Percentiles rank a stretch among this genome's conserved stretches.
These are phyloP conservation scores for Vespertilio murinus DNA, from an alignment of 2,797 vertebrate species.

Conservation along the genomic window DNA sequence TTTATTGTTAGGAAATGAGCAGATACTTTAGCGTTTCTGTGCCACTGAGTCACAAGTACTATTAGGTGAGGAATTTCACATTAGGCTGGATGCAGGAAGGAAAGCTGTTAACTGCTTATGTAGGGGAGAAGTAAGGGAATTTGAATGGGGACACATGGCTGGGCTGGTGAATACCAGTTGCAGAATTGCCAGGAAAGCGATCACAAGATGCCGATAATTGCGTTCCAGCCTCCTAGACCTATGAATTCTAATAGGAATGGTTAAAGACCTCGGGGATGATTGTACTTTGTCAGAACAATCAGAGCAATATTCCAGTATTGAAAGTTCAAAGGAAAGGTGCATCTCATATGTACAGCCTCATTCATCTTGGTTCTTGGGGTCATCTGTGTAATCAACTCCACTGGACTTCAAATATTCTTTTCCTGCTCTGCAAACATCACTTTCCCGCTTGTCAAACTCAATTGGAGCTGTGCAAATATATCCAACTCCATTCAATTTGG, in stretches of 20 bases:
- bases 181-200: not conserved
- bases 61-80: not conserved
- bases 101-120: not conserved
- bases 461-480: constrained; percentile 59
- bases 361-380: constrained; percentile 53
- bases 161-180: not conserved
- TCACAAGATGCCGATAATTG: constrained; percentile 48
- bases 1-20: not conserved
- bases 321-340: constrained; percentile 52
- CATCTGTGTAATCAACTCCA: constrained; percentile 65
- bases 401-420: constrained; percentile 73
- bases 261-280: constrained; percentile 51
- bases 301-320: constrained; percentile 67
- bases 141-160: not conserved
- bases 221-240: not conserved
- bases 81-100: not conserved
- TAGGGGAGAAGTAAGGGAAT: not conserved
- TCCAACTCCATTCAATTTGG: constrained; percentile 20
- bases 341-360: constrained; percentile 38
- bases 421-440: constrained; percentile 61
- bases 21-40: not conserved
- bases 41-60: not conserved
- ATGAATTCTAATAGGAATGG: constrained; percentile 57
- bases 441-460: constrained; percentile 65
- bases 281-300: constrained; percentile 58